A percentile compares a stretch with the other conserved stretches of the same genome.
phyloP scores from a whole-genome alignment of 2,113 vertebrate genomes.

The Heliornis fulica region DNA sequence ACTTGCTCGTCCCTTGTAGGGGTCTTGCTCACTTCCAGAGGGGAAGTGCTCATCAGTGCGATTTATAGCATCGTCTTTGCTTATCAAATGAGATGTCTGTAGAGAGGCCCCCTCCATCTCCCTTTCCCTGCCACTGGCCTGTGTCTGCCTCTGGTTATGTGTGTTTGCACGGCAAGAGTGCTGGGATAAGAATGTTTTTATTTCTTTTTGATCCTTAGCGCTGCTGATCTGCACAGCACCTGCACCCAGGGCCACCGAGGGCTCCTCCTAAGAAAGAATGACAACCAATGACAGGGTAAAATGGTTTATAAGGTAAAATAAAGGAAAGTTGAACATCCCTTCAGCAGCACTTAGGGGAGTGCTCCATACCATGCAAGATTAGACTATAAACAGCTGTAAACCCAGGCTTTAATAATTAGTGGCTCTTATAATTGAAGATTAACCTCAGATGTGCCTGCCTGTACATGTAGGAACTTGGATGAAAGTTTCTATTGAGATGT shows the following conservation, averaged over 20 bases:
- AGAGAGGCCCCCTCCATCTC: not conserved
- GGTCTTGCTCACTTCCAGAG: not conserved
- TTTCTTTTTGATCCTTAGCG: not conserved
- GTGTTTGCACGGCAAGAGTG: not conserved
- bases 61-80: not conserved
- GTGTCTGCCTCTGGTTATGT: not conserved
- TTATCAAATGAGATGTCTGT: not conserved
- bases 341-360: not conserved
- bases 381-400: slow-evolving; percentile 1
- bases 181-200: not conserved
- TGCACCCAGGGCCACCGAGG: not conserved
- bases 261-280: not conserved
- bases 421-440: slow-evolving; percentile 3
- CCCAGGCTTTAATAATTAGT: slow-evolving; percentile 36
- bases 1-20: not conserved
- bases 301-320: not conserved
- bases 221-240: not conserved
- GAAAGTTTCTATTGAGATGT: slow-evolving; percentile 8
- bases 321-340: not conserved
- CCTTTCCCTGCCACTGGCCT: not conserved
- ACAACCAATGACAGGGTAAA: not conserved
- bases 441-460: not conserved
- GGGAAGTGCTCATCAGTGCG: not conserved
- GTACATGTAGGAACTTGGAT: not conserved
- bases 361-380: not conserved